These are phyloP conservation scores for Ophonus ardosiacus DNA, from an alignment of 2,888 invertebrate genomes.

Conservation along the genomic window DNA sequence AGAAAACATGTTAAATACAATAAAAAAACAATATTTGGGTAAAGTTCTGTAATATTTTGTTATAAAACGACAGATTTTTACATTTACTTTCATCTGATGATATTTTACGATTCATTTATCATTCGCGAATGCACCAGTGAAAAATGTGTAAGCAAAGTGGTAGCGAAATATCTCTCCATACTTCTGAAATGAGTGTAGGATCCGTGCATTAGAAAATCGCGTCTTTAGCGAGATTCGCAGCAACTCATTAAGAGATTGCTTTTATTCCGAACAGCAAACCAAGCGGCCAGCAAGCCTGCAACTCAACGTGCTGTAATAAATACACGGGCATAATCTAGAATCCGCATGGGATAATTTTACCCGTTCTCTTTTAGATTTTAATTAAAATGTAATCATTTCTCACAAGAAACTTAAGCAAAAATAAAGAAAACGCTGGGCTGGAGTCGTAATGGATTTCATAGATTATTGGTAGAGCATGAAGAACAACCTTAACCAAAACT, in stretches of 20 bases:
- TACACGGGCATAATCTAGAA: constrained; percentile 47
- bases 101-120: background rate
- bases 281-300: background rate
- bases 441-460: constrained; percentile 3
- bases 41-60: too few species aligned
- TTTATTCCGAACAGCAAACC: constrained; percentile 28
- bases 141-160: background rate
- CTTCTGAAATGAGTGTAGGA: background rate
- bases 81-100: background rate
- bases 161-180: background rate
- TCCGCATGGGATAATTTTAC: constrained; percentile 40
- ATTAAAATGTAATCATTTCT: constrained; percentile 55
- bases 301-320: constrained; percentile 28
- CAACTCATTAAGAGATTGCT: constrained; percentile 48
- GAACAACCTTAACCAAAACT: too few species aligned
- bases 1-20: too few species aligned
- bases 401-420: constrained; percentile 18
- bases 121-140: background rate
- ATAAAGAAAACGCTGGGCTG: background rate
- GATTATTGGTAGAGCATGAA: background rate
- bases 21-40: too few species aligned
- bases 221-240: background rate
- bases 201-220: background rate
- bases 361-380: constrained; percentile 35
- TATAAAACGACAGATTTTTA: too few species aligned